Percentiles rank a stretch among this genome's conserved stretches.
Conservation (phyloP, 2,888 invertebrate species). For the Latheticus oryzae region DNA sequence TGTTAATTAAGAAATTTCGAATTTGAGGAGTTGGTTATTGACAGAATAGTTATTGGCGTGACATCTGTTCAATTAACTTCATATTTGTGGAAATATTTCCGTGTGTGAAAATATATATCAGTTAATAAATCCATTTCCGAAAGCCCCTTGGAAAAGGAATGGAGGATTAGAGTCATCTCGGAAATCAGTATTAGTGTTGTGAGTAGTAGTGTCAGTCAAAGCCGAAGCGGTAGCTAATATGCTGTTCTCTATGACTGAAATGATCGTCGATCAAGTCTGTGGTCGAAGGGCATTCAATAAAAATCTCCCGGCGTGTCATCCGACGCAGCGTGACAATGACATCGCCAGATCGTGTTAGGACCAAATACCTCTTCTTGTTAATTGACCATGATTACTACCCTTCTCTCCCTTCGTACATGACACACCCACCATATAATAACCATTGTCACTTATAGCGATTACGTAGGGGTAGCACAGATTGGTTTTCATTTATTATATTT, state of each 20-base stretch:
- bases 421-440: conserved; percentile 52
- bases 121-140: conserved; percentile 50
- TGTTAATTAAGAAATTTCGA: neutral
- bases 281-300: conserved; percentile 55
- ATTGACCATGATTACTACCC: conserved; percentile 61
- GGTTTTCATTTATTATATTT: conserved; percentile 59
- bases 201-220: too few relatives aligned
- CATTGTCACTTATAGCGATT: conserved; percentile 59
- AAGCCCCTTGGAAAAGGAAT: conserved; percentile 38
- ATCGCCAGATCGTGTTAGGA: conserved; percentile 57
- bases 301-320: conserved; percentile 54
- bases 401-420: conserved; percentile 48
- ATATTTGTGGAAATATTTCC: conserved; percentile 5
- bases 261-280: conserved; percentile 52
- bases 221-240: conserved; percentile 39
- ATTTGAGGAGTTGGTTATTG: conserved; percentile 3
- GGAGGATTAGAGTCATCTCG: conserved; percentile 39
- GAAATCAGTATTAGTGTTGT: conserved; percentile 39
- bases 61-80: conserved; percentile 30
- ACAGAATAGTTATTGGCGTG: conserved; percentile 13
- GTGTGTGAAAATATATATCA: conserved; percentile 23
- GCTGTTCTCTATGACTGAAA: conserved; percentile 38
- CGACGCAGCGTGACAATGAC: conserved; percentile 52
- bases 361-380: conserved; percentile 60
- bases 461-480: conserved; percentile 57